Evolutionary conservation across 1,140 invertebrate species (phyloP).

Genomic region (Pantala flavescens): DNA sequence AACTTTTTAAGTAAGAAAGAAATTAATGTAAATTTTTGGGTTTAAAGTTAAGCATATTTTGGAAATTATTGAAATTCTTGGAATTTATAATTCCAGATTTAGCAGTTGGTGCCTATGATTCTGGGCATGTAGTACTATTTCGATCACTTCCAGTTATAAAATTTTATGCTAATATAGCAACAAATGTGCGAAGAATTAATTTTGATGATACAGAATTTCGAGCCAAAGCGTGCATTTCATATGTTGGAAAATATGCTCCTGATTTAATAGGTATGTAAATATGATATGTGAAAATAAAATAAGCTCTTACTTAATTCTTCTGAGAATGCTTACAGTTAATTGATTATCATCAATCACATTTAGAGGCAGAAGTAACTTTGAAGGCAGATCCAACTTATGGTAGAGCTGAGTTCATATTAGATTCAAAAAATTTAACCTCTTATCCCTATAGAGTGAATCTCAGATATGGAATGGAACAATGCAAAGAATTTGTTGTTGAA

Average conservation of each 20-base stretch:
- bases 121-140: slow-evolving; percentile 43
- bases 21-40: no score
- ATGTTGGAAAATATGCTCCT: slow-evolving; percentile 16
- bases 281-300: no score
- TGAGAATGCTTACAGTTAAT: no score
- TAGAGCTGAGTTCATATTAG: neutral
- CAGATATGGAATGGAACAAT: neutral
- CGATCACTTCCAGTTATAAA: slow-evolving; percentile 44
- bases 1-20: no score
- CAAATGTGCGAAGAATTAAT: neutral
- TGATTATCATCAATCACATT: neutral
- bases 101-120: slow-evolving; percentile 45
- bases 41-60: no score
- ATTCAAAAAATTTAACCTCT: neutral
- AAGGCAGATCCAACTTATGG: neutral
- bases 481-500: neutral
- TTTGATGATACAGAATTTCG: slow-evolving; percentile 18
- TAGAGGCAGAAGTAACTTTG: neutral
- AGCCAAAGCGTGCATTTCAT: slow-evolving; percentile 19
- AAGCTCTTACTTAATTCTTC: no score
- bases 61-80: no score
- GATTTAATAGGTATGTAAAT: neutral
- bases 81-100: slow-evolving; percentile 10
- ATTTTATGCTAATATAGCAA: neutral
- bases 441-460: neutral